phyloP scores from a whole-genome alignment of 2,797 vertebrate species.

The Linurgus olivaceus region DNA sequence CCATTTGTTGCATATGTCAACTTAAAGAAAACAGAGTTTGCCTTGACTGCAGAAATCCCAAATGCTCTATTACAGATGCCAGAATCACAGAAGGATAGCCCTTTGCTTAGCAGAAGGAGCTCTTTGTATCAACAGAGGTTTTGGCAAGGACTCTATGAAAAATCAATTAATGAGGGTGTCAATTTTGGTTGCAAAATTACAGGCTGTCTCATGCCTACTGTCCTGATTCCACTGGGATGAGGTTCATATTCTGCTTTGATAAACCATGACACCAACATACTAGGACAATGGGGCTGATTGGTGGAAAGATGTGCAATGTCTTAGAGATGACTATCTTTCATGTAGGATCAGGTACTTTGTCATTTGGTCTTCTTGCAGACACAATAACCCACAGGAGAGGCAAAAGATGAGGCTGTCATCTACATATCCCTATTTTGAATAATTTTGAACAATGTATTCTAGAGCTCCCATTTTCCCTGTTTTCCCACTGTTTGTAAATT shows the following conservation, averaged over 20 bases:
- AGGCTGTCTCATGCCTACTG: not conserved
- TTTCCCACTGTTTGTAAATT: not conserved
- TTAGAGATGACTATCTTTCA: fast-evolving
- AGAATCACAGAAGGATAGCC: not conserved
- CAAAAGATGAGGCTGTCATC: not conserved
- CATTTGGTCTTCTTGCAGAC: not conserved
- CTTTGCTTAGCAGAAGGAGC: not conserved
- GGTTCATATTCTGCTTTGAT: not conserved
- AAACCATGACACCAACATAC: not conserved
- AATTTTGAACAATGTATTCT: not conserved
- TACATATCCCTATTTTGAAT: not conserved
- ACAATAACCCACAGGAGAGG: not conserved
- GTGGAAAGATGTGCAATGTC: not conserved
- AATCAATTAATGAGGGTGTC: not conserved
- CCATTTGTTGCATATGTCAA: not conserved
- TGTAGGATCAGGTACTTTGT: not conserved
- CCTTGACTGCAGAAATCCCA: not conserved
- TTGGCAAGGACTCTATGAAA: not conserved
- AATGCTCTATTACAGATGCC: fast-evolving
- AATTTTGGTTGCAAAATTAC: not conserved
- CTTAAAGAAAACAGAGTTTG: not conserved
- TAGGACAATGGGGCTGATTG: not conserved
- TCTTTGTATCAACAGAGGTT: not conserved
- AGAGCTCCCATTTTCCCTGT: not conserved
- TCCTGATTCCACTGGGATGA: not conserved